These are phyloP conservation scores for Opisthocomus hoazin DNA, from an alignment of 2,113 vertebrate species.

Conservation along the genomic window DNA sequence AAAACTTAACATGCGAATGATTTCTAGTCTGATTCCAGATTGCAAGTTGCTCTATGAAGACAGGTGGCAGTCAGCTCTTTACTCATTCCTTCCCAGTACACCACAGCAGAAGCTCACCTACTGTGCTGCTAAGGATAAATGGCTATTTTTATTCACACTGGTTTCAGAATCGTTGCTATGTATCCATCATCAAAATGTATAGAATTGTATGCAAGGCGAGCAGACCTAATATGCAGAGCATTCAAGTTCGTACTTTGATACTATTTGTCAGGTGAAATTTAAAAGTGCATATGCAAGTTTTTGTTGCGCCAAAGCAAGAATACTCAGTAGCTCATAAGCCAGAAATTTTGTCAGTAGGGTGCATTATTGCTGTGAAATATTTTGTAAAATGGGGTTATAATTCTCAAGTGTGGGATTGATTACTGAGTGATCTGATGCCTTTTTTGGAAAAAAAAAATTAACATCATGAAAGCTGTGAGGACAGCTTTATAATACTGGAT, in stretches of 20 bases:
- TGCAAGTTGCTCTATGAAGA: neutral
- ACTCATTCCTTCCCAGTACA: neutral
- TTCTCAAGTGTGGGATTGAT: neutral
- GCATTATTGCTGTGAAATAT: neutral
- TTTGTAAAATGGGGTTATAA: neutral
- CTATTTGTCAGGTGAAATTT: neutral
- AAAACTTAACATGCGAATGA: accelerated
- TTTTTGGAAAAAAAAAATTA: neutral
- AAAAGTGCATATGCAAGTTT: neutral
- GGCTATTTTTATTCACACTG: neutral
- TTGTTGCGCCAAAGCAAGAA: neutral
- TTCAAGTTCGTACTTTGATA: neutral
- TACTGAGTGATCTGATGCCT: neutral
- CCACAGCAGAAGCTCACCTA: neutral
- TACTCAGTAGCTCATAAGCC: neutral
- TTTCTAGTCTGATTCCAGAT: neutral
- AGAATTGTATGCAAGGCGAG: neutral
- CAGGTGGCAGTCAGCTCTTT: neutral
- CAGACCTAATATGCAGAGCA: neutral
- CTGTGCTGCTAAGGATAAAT: neutral
- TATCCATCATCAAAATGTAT: neutral
- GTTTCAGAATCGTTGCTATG: neutral
- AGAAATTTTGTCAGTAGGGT: neutral
- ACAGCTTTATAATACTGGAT: neutral
- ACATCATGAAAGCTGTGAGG: neutral